Conservation (phyloP, 2,113 vertebrate genomes). For the Amphilophus citrinellus region DNA sequence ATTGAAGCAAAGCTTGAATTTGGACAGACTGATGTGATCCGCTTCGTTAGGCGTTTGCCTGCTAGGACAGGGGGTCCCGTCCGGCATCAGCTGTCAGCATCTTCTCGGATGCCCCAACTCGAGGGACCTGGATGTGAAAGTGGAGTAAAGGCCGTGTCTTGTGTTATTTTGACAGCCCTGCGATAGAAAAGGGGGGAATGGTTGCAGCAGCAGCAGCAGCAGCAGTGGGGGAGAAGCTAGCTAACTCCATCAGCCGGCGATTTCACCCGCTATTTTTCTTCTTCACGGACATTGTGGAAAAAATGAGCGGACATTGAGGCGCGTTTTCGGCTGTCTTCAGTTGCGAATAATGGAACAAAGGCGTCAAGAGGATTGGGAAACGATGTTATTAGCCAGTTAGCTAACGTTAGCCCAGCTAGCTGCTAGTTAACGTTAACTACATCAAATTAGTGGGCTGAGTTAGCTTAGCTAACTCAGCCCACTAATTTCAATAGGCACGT, state of each 20-base stretch:
- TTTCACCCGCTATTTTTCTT: not conserved
- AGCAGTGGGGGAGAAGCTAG: constrained; percentile 24
- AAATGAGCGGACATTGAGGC: constrained; percentile 4
- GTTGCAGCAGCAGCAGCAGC: constrained; percentile 11
- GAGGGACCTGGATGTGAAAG: constrained; percentile 75
- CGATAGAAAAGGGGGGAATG: constrained; percentile 38
- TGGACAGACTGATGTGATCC: constrained; percentile 15
- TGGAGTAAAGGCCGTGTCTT: constrained; percentile 59
- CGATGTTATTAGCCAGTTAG: constrained; percentile 71
- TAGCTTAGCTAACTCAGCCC: constrained; percentile 73
- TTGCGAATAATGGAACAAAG: constrained; percentile 48
- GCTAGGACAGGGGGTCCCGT: not conserved
- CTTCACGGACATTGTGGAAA: not conserved
- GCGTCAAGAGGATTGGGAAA: constrained; percentile 26
- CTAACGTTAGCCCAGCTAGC: constrained; percentile 64
- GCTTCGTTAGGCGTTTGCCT: not conserved
- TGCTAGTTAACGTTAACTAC: constrained; percentile 53
- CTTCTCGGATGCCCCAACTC: constrained; percentile 16
- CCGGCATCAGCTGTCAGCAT: constrained; percentile 2
- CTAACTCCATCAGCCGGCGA: constrained; percentile 16
- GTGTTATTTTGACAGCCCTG: constrained; percentile 53
- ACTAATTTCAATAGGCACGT: constrained; percentile 65
- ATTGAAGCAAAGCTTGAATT: not conserved
- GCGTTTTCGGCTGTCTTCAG: not conserved
- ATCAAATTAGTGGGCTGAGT: constrained; percentile 74